These are phyloP conservation scores for Crotophaga sulcirostris DNA, from an alignment of 2,113 vertebrate genomes.

Conservation along the genomic window DNA sequence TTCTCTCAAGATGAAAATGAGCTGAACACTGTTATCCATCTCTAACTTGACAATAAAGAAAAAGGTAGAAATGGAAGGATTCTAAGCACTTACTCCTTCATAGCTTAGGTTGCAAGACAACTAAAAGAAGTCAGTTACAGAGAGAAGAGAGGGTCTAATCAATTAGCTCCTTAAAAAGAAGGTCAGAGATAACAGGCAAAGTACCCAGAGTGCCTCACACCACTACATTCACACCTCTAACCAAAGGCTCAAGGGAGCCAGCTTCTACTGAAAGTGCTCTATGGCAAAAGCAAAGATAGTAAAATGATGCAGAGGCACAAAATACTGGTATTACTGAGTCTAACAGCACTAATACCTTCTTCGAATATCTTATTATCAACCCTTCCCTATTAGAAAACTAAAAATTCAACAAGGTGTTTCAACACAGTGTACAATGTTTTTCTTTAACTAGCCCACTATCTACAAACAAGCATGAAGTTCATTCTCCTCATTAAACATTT, in stretches of 20 bases:
- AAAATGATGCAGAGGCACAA: not conserved
- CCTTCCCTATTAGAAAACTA: not conserved
- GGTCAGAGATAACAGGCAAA: not conserved
- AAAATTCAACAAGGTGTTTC: not conserved
- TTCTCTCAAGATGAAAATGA: not conserved
- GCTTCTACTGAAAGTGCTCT: not conserved
- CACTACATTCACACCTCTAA: not conserved
- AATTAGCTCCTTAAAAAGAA: not conserved
- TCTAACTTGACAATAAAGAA: not conserved
- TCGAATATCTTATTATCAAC: not conserved
- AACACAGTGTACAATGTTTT: not conserved
- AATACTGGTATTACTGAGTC: not conserved
- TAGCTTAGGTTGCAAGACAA: not conserved
- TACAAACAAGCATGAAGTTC: not conserved
- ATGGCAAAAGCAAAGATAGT: not conserved
- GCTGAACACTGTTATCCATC: not conserved
- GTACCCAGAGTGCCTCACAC: rapidly evolving
- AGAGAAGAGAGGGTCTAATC: not conserved
- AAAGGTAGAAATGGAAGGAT: not conserved
- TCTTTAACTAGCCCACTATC: not conserved
- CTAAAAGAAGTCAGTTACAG: not conserved
- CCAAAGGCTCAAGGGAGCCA: not conserved
- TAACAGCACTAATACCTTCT: not conserved
- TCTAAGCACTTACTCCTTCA: not conserved
- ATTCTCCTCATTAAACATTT: not conserved